A percentile compares a stretch with the other conserved stretches of the same genome.
Conservation (phyloP, 2,888 invertebrate genomes). For the Oxycera nigricornis region DNA sequence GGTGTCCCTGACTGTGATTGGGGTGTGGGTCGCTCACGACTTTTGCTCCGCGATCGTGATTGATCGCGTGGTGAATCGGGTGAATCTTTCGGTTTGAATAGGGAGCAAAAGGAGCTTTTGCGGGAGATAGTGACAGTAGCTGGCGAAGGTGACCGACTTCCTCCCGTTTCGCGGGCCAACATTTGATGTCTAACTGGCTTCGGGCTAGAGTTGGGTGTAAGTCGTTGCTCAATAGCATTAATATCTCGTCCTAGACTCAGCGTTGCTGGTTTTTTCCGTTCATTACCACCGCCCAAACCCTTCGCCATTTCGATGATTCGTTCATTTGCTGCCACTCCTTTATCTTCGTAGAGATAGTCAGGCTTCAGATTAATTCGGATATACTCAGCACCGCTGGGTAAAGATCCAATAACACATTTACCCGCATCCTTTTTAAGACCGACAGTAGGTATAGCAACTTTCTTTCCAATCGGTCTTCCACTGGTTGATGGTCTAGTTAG, state of each 20-base stretch:
- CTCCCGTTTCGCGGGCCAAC: constrained; percentile 52
- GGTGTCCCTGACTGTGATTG: constrained; percentile 66
- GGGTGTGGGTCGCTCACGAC: constrained; percentile 60
- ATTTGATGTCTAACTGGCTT: constrained; percentile 59
- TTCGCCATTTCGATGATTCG: constrained; percentile 56
- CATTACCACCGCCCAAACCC: constrained; percentile 50
- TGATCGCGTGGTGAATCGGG: constrained; percentile 61
- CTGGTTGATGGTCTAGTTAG: constrained; percentile 40
- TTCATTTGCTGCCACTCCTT: constrained; percentile 63
- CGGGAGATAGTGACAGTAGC: constrained; percentile 71
- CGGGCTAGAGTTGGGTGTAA: constrained; percentile 64
- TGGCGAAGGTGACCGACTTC: constrained; percentile 73
- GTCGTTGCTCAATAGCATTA: constrained; percentile 58
- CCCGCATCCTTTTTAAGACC: constrained; percentile 27
- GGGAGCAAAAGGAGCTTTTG: constrained; percentile 81
- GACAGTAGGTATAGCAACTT: constrained; percentile 36
- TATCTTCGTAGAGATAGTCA: constrained; percentile 73
- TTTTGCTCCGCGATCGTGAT: constrained; percentile 71
- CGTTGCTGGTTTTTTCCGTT: constrained; percentile 66
- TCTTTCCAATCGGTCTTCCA: background rate
- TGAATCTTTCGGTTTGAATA: constrained; percentile 75
- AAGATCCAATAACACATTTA: constrained; percentile 57
- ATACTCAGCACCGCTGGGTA: constrained; percentile 63
- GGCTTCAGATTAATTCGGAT: constrained; percentile 77
- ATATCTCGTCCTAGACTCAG: constrained; percentile 65